Evolutionary conservation across 2,797 vertebrate genomes (phyloP).

Genomic region (Rachycentron canadum): DNA sequence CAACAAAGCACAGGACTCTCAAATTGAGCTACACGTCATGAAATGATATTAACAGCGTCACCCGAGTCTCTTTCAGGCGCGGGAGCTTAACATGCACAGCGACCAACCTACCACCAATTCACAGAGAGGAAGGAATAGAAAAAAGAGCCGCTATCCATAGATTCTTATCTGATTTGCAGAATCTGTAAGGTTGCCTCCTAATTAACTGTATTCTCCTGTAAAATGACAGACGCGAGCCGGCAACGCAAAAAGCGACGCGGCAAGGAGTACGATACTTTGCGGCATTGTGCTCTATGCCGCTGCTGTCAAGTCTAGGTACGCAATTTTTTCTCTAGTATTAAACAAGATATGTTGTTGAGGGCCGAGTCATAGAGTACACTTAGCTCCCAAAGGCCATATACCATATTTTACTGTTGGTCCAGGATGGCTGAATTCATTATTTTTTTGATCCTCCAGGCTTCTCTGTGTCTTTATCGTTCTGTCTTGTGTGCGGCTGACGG

Average conservation of each 20-base stretch:
- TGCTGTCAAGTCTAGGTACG: constrained; percentile 56
- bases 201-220: constrained; percentile 65
- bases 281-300: constrained; percentile 1
- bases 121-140: constrained; percentile 20
- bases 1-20: constrained; percentile 45
- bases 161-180: constrained; percentile 34
- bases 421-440: constrained; percentile 51
- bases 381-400: constrained; percentile 46
- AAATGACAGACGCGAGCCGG: constrained; percentile 39
- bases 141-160: constrained; percentile 29
- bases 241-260: constrained; percentile 24
- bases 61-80: constrained; percentile 42
- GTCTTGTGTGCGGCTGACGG: constrained; percentile 53
- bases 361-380: constrained; percentile 32
- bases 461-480: constrained; percentile 66
- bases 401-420: constrained; percentile 45
- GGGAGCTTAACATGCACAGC: constrained; percentile 32
- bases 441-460: constrained; percentile 58
- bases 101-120: constrained; percentile 44
- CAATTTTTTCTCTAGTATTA: constrained; percentile 33
- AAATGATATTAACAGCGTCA: constrained; percentile 58
- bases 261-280: constrained; percentile 32
- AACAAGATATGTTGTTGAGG: constrained; percentile 42
- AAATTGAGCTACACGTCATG: constrained; percentile 46
- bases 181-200: constrained; percentile 45